Percentiles rank a stretch among this genome's conserved stretches.
phyloP scores from a whole-genome alignment of 37 sponge, comb jelly and placozoan genomes.

The Spongilla lacustris region DNA sequence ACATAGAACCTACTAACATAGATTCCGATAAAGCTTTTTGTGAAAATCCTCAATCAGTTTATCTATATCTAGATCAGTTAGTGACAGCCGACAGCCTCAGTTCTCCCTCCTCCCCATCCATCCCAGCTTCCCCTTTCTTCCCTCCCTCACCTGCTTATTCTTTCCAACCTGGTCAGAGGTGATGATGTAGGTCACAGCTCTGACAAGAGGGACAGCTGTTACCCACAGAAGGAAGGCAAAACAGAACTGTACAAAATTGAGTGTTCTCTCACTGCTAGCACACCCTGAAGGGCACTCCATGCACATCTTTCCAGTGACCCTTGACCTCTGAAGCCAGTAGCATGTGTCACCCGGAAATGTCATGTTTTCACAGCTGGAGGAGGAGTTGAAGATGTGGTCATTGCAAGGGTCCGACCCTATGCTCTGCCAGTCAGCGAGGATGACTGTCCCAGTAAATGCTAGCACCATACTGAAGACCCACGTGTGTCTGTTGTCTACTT shows the following conservation, averaged over 20 bases:
- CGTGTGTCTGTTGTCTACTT: background rate
- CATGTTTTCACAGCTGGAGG: background rate
- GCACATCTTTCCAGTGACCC: constrained; percentile 7
- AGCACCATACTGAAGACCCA: constrained; percentile 14
- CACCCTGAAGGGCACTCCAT: background rate
- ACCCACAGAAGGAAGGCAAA: background rate
- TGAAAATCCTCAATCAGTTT: too few relatives aligned
- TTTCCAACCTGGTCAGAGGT: background rate
- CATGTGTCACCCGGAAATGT: background rate
- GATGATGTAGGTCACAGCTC: background rate
- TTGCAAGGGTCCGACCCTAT: constrained; percentile 36
- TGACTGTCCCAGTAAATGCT: background rate
- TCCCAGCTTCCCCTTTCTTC: background rate
- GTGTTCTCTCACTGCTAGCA: background rate
- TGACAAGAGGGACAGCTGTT: background rate
- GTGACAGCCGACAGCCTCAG: too few relatives aligned
- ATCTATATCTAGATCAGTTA: too few relatives aligned
- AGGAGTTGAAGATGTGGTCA: background rate
- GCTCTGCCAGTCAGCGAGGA: constrained; percentile 53
- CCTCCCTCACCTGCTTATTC: background rate
- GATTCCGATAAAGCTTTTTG: too few relatives aligned
- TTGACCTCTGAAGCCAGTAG: background rate
- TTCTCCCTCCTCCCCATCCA: too few relatives aligned
- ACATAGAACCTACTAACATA: too few relatives aligned
- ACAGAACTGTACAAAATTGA: constrained; percentile 15